Evolutionary conservation across 2,888 invertebrate genomes (phyloP), one percentile per base, ranked within the genome.

Genomic region (Acleris sparsana): DNA sequence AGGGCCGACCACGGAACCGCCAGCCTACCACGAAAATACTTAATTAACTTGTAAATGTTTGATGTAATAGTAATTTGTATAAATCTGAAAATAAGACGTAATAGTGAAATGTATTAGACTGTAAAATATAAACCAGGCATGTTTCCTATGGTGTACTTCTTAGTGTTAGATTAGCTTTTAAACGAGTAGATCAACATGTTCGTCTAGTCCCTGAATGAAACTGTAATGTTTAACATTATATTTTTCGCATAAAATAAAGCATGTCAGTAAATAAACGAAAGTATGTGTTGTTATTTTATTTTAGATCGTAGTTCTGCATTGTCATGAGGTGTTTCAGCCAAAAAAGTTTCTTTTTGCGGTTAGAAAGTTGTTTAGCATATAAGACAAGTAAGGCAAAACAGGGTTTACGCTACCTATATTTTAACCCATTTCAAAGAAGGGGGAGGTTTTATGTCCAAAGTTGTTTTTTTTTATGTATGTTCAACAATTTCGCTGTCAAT

Each of bases 51-150:
- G 43, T 55, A 43, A 43, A 56, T 51, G 16, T 20, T 44, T 18
- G 49, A 25, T 60, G 44, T 44, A 22, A 29, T 64, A 60, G 53
- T 60, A 62, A 33, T 43, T n/a, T 78, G 77, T 80, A 78, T 69
- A 79, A 76, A 79, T 75, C 70, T 72, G 69, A 69, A 73, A 75
- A 78, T 71, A 80, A 86, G 85, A 86, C 86, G 77, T 80, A 78
- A 79, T 84, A 86, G 85, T 86, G 86, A 86, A 84, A 86, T 77
- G 74, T 76, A 69, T 74, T 84, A 83, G 84, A 73, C 71, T 74
- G 71, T 78, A 80, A 73, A 74, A 69, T 72, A 61, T 67, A 70
- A 71, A 56, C 17, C n/a, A 20, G 51, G 39, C 49, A 6, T 53
- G 53, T 60, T 22, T 53, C 53, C 33, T 33, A 53, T 16, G 62